Evolutionary conservation across 2,113 vertebrate species (phyloP).

Genomic region (Tympanuchus pallidicinctus): DNA sequence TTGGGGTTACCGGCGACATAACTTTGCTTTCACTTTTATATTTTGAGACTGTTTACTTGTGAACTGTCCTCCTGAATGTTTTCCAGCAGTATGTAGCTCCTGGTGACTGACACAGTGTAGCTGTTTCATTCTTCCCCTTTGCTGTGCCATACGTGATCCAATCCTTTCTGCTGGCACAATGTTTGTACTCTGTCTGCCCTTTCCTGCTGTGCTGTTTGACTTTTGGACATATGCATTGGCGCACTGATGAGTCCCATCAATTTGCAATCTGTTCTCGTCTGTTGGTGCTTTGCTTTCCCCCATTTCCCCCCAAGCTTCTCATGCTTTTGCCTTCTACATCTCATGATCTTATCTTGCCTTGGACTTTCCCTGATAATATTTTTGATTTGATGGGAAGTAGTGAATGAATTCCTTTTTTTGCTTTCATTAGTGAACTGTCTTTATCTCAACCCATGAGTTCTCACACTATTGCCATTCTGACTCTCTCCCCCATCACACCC

Average conservation of each 20-base stretch:
- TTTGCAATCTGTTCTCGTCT: neutral
- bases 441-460: too few relatives aligned
- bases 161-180: rapidly evolving
- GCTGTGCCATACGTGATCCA: neutral
- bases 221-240: neutral
- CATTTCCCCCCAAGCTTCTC: neutral
- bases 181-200: neutral
- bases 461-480: too few relatives aligned
- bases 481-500: too few relatives aligned
- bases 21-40: neutral
- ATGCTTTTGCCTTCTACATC: neutral
- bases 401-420: too few relatives aligned
- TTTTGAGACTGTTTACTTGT: neutral
- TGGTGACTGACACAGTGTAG: neutral
- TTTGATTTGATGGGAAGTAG: neutral
- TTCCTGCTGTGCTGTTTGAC: neutral
- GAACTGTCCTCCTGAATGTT: neutral
- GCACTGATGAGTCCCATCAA: neutral
- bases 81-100: neutral
- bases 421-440: too few relatives aligned
- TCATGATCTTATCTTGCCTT: neutral
- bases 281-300: neutral
- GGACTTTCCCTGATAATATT: neutral
- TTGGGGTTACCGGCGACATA: neutral
- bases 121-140: neutral